Conservation (phyloP, 2,797 vertebrate genomes). For the Gymnopithys bicolor region DNA sequence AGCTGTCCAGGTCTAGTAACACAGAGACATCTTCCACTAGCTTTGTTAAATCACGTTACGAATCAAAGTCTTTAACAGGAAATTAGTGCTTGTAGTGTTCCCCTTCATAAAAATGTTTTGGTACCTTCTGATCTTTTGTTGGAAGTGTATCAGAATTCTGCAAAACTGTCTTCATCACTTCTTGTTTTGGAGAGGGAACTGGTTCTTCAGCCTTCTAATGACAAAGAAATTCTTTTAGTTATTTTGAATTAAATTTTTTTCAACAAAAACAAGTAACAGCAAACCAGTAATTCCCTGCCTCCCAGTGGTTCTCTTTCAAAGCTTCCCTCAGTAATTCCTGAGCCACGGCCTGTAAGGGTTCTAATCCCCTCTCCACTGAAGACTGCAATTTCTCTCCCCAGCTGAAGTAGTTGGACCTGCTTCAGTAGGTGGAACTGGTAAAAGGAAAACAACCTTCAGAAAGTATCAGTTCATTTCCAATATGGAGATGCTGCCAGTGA, state of each 20-base stretch:
- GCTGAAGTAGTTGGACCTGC: neutral
- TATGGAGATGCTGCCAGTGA: neutral
- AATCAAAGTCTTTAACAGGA: neutral
- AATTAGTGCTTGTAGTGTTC: neutral
- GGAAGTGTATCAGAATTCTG: slow-evolving; percentile 41
- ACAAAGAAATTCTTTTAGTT: neutral
- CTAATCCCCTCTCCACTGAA: neutral
- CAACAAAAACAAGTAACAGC: neutral
- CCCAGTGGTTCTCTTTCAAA: neutral
- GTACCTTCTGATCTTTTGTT: slow-evolving; percentile 79
- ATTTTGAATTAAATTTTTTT: neutral
- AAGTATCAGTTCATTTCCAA: neutral
- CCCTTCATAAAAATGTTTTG: neutral
- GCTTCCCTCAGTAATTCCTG: neutral
- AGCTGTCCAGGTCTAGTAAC: neutral
- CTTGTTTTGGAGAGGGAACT: slow-evolving; percentile 54
- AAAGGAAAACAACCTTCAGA: neutral
- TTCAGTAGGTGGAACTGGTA: neutral
- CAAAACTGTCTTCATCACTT: slow-evolving; percentile 28
- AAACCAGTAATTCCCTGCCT: neutral
- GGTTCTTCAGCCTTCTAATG: slow-evolving; percentile 66
- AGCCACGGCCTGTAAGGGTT: neutral
- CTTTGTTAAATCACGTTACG: neutral
- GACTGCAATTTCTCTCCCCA: neutral
- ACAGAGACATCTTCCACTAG: rapidly evolving